phyloP scores from a whole-genome alignment of 2,797 vertebrate genomes.

The Menidia menidia region DNA sequence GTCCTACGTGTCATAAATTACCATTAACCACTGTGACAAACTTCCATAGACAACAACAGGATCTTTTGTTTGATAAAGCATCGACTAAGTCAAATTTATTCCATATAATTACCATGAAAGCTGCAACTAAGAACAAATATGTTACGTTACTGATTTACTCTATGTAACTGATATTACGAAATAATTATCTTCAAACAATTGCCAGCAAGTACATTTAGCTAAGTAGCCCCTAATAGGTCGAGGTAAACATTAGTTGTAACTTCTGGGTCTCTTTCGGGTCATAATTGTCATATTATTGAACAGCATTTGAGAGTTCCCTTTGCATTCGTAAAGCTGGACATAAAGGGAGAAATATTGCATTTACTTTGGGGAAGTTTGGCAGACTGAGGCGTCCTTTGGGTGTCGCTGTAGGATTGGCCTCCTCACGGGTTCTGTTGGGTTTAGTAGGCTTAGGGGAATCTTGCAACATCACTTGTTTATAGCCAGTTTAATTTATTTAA shows the following conservation, averaged over 20 bases:
- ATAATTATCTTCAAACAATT: neutral
- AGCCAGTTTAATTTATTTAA: neutral
- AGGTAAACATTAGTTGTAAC: too few species aligned
- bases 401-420: conserved; percentile 37
- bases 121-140: neutral
- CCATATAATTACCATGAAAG: neutral
- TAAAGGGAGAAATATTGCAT: neutral
- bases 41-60: too few species aligned
- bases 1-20: too few species aligned
- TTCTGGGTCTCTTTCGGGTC: too few species aligned
- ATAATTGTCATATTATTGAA: neutral
- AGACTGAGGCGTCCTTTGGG: conserved; percentile 26
- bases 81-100: neutral
- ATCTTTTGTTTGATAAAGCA: too few species aligned
- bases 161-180: neutral
- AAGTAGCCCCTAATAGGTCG: too few species aligned
- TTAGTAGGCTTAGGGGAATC: neutral
- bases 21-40: too few species aligned
- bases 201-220: neutral
- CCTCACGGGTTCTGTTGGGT: too few species aligned
- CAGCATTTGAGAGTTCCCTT: neutral
- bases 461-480: neutral
- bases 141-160: neutral
- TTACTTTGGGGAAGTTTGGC: neutral
- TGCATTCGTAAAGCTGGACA: neutral